phyloP scores from a whole-genome alignment of 2,797 vertebrate genomes.

The Hypotaenidia okinawae region DNA sequence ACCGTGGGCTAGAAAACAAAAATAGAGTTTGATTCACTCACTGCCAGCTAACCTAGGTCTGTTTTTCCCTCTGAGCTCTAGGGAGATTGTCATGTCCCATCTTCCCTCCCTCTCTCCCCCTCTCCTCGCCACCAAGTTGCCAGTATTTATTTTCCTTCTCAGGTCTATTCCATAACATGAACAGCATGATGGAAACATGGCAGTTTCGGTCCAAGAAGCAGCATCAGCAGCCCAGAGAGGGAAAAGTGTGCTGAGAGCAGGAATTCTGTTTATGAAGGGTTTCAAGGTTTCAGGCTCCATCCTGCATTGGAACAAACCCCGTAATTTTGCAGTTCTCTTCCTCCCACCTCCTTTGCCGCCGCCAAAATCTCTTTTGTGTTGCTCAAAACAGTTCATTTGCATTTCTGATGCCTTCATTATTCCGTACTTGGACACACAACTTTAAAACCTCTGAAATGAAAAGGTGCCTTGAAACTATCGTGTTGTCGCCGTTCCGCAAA shows the following conservation, averaged over 20 bases:
- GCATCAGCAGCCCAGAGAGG: background rate
- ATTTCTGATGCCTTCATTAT: constrained; percentile 37
- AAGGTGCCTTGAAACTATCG: background rate
- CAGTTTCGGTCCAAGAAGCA: constrained; percentile 8
- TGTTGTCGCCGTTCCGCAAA: background rate
- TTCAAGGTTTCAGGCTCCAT: constrained; percentile 49
- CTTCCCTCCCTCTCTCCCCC: background rate
- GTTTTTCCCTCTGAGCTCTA: constrained; percentile 51
- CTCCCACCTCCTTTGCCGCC: constrained; percentile 19
- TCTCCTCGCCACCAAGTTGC: background rate
- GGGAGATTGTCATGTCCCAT: constrained; percentile 66
- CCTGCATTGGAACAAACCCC: constrained; percentile 38
- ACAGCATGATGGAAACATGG: constrained; percentile 41
- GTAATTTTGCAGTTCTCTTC: background rate
- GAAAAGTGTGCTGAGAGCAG: constrained; percentile 4
- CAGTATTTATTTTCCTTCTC: constrained; percentile 46
- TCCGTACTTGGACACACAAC: background rate
- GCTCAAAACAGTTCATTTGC: constrained; percentile 49
- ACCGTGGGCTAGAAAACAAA: constrained; percentile 57
- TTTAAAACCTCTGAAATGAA: constrained; percentile 3
- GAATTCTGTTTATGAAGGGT: constrained; percentile 33
- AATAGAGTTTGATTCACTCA: constrained; percentile 57
- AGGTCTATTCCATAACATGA: constrained; percentile 26
- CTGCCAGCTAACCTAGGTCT: constrained; percentile 50
- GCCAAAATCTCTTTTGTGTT: constrained; percentile 45